A percentile compares a stretch with the other conserved stretches of the same genome.
Conservation (phyloP, 2,797 vertebrate species). For the Adrianichthys oophorus region DNA sequence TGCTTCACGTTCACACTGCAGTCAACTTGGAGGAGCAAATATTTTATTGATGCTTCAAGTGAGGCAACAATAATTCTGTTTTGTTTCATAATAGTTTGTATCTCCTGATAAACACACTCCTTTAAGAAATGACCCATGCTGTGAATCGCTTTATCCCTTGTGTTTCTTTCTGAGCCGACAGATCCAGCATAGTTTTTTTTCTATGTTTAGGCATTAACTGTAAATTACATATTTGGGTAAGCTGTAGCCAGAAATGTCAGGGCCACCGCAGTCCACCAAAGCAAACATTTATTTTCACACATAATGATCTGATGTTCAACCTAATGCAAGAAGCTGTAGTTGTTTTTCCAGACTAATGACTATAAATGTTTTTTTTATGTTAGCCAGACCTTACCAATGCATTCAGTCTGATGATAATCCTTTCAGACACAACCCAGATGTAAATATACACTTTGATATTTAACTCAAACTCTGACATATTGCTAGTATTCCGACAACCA, state of each 20-base stretch:
- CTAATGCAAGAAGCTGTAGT: background rate
- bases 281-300: background rate
- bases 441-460: too few relatives aligned
- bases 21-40: background rate
- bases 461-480: too few relatives aligned
- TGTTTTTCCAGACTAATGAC: too few relatives aligned
- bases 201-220: background rate
- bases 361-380: too few relatives aligned
- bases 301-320: background rate
- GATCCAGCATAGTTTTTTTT: background rate
- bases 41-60: background rate
- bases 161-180: background rate
- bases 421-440: too few relatives aligned
- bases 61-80: background rate
- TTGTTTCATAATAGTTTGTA: too few relatives aligned
- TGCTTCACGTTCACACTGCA: too few relatives aligned
- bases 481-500: too few relatives aligned
- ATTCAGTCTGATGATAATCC: too few relatives aligned
- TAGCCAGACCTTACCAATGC: too few relatives aligned
- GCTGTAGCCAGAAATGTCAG: background rate
- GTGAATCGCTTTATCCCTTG: conserved; percentile 32
- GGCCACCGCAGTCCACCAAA: background rate
- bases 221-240: background rate
- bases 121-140: conserved; percentile 19
- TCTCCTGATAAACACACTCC: background rate